Conservation (phyloP, 2,888 invertebrate genomes). For the Chloroclysta siterata region DNA sequence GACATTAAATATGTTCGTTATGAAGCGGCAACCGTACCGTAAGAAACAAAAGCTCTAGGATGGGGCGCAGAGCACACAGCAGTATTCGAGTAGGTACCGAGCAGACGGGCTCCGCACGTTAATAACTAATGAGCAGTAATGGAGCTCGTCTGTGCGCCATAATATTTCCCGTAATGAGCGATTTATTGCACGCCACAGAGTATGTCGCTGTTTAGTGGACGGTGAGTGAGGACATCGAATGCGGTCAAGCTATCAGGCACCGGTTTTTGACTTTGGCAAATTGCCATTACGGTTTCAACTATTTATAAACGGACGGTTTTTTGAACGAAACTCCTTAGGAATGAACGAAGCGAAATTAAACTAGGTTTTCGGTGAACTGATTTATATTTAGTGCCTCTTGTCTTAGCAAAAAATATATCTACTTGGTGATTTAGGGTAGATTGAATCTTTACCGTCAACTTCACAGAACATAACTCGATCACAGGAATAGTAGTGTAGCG, state of each 20-base stretch:
- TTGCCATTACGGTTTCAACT: background rate
- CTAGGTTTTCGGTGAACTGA: background rate
- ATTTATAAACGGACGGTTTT: background rate
- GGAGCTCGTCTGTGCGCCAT: conserved; percentile 53
- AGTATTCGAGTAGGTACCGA: conserved; percentile 13
- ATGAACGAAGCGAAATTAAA: background rate
- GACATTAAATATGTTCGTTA: too few relatives aligned
- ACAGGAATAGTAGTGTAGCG: too few relatives aligned
- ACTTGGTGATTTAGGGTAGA: too few relatives aligned
- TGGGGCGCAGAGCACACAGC: conserved; percentile 9
- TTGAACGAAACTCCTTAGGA: background rate
- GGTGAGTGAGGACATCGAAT: conserved; percentile 14
- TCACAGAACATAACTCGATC: too few relatives aligned
- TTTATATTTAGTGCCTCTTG: background rate
- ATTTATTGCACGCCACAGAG: conserved; percentile 36
- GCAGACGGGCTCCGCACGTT: conserved; percentile 45
- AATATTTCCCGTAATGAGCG: conserved; percentile 43
- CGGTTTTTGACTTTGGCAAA: background rate
- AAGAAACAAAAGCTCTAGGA: conserved; percentile 1
- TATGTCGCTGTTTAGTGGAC: conserved; percentile 11
- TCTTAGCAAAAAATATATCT: too few relatives aligned
- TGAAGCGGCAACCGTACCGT: background rate
- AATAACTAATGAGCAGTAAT: conserved; percentile 72
- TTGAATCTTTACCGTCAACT: too few relatives aligned
- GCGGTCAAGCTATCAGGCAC: background rate